phyloP scores from a whole-genome alignment of 35 echinoderm and acorn worm species.

The Lytechinus pictus region DNA sequence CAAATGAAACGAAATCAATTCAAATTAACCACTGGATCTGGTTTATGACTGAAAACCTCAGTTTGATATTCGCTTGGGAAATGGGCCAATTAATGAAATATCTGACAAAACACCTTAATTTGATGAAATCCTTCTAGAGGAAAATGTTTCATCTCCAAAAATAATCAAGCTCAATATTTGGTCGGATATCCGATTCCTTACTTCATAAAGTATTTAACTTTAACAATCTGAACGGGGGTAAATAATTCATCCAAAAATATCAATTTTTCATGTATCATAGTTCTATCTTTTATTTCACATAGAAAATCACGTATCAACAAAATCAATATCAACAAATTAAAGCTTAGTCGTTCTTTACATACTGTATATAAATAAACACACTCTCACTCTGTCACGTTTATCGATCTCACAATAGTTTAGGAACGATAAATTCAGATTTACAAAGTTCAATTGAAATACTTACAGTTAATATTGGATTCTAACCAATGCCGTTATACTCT shows the following conservation, averaged over 20 bases:
- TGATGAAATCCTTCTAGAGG: no score
- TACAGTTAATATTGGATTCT: neutral
- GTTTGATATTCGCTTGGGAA: no score
- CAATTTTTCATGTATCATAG: neutral
- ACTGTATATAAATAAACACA: neutral
- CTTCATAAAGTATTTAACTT: no score
- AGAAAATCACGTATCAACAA: neutral
- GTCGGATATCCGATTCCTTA: no score
- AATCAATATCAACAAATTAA: conserved; percentile 23
- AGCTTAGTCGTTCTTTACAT: neutral
- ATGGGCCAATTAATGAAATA: no score
- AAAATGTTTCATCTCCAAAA: no score
- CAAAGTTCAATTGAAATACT: neutral
- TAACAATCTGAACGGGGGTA: neutral
- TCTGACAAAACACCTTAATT: no score
- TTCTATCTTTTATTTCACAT: conserved; percentile 1
- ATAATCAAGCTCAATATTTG: no score
- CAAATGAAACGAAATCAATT: no score
- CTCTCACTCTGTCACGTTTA: neutral
- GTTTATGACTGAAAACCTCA: no score
- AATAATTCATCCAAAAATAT: neutral
- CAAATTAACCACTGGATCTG: no score
- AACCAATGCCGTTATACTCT: no score
- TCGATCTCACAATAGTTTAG: neutral
- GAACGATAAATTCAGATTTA: neutral